Evolutionary conservation across 1,140 invertebrate species (phyloP), one percentile per base, ranked within the genome.

Genomic region (Cardiocondyla obscurior): DNA sequence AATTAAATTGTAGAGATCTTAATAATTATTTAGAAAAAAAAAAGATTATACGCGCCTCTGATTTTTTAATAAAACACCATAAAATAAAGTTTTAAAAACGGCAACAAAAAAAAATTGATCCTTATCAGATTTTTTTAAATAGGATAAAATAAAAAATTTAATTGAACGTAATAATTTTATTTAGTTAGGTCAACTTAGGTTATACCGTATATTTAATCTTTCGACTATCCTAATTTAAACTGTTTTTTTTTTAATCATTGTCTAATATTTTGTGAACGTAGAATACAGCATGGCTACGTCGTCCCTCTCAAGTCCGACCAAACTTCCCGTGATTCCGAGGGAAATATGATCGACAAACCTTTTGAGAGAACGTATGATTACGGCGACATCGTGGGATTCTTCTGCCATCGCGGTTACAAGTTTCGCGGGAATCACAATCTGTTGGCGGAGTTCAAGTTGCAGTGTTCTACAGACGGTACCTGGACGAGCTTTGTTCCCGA

Each of bases 391-490:
- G 12, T 92, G 8, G 84, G 42, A 25, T 85, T 89, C 19, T 88
- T 83, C 5, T 92, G 92, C 58, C 33, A 84, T 33, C 19, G 55
- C 0, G 90, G 89, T 30, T 92, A 89, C 49, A 91, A 91, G 44
- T 91, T 92, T 39, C 70, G 65, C 10, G 81, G 42, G 0, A 88
- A 87, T 77, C 53, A 85, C 55, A 88, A 86, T 76, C 81, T 88
- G 3, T 49, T 85, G 14, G 81, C 33, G 6, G 85, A 88, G 82
- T 92, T 90, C 79, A 86, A 79, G 4, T 74, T 92, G 2, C 85
- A 85, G 1, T 95, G 95, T 83, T 74, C 88, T 3, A 84, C 49
- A 3, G 90, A 92, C 62, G 93, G 91, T n/a, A 91, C 86, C 1
- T 94, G 94, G 94, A 83, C 33, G 7, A 90, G 90, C 16, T 76